Conservation (phyloP, 2,797 vertebrate genomes). For the Crax fasciolata region DNA sequence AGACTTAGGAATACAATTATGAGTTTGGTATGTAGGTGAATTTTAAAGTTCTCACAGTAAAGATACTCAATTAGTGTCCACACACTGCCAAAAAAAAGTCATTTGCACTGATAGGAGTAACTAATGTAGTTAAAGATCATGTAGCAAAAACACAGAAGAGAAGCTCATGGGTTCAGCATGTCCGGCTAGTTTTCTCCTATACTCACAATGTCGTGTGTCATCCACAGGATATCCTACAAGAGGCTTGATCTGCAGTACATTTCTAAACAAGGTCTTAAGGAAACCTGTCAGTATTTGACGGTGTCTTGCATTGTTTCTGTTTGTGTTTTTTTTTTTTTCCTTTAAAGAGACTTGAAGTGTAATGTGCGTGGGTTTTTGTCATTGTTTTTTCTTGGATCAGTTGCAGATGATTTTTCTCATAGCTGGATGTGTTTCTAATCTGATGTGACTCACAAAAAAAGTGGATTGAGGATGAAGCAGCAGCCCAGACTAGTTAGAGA, state of each 20-base stretch:
- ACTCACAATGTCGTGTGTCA: background rate
- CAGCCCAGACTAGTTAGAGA: background rate
- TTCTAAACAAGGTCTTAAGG: background rate
- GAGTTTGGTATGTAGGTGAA: background rate
- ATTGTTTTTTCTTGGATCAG: slow-evolving; percentile 51
- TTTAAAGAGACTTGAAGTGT: slow-evolving; percentile 1
- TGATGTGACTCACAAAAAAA: slow-evolving; percentile 34
- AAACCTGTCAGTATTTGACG: slow-evolving; percentile 37
- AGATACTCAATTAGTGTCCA: background rate
- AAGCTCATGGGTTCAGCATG: background rate
- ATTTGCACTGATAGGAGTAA: background rate
- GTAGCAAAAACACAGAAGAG: background rate
- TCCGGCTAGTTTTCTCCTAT: background rate
- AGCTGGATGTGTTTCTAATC: slow-evolving; percentile 36
- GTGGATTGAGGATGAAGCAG: background rate
- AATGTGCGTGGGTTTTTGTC: background rate
- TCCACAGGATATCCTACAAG: slow-evolving; percentile 40
- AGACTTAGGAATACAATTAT: background rate
- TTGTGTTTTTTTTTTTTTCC: background rate
- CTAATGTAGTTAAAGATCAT: background rate
- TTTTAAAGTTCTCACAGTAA: background rate
- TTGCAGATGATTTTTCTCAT: slow-evolving; percentile 49
- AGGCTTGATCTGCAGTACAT: background rate
- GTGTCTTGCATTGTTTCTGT: slow-evolving; percentile 11
- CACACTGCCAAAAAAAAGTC: background rate